phyloP scores from a whole-genome alignment of 2,888 invertebrate genomes.

The Epirrhoe tristata region DNA sequence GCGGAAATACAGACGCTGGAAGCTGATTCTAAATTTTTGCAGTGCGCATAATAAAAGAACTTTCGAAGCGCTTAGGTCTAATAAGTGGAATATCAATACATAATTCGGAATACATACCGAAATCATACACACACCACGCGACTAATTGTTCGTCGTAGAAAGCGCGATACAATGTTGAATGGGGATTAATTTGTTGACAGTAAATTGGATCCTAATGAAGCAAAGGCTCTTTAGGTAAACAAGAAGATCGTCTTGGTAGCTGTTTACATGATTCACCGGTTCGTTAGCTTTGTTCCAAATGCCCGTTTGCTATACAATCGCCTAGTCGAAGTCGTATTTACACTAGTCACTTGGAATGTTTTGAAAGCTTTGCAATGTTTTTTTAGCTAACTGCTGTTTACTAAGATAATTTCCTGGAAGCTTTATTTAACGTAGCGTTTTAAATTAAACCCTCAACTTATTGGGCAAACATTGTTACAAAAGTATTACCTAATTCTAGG shows the following conservation, averaged over 20 bases:
- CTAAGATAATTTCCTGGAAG: neutral
- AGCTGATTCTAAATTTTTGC: no score
- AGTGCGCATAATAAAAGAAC: no score
- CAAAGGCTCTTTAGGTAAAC: constrained; percentile 85
- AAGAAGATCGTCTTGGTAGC: constrained; percentile 82
- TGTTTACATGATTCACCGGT: constrained; percentile 84
- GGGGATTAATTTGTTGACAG: constrained; percentile 83
- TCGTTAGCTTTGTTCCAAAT: constrained; percentile 85
- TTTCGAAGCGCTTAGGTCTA: no score
- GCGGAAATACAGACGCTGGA: no score
- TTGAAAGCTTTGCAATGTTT: constrained; percentile 19
- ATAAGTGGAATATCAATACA: no score
- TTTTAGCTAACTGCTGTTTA: constrained; percentile 17
- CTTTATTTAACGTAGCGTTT: neutral
- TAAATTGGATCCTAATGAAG: constrained; percentile 85
- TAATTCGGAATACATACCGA: no score
- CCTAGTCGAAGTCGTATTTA: constrained; percentile 35
- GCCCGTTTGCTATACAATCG: constrained; percentile 49
- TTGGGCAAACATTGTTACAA: no score
- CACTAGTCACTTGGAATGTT: constrained; percentile 30
- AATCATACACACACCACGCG: neutral
- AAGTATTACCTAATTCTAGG: no score
- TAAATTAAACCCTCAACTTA: neutral
- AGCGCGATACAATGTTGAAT: constrained; percentile 58
- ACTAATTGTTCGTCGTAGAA: constrained; percentile 23